Conservation (phyloP, 2,113 vertebrate species). For the Percopsis transmontana region DNA sequence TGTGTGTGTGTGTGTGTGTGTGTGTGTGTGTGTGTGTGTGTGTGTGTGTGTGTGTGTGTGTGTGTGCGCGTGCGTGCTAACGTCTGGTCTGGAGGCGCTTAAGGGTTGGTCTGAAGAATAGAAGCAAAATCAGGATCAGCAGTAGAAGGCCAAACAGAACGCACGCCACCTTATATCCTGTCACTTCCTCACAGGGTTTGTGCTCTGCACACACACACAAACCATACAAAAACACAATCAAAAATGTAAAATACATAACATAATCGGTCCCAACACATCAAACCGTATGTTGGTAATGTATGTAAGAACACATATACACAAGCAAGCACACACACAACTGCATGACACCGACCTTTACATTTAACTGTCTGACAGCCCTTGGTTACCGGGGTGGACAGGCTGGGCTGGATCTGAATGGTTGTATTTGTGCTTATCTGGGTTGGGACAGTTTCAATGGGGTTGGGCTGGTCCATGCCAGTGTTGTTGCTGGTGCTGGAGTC, state of each 20-base stretch:
- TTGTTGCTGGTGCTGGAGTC: background rate
- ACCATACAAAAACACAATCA: conserved; percentile 19
- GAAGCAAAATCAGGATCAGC: conserved; percentile 48
- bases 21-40: background rate
- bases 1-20: background rate
- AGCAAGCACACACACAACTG: background rate
- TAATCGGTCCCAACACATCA: too few species aligned
- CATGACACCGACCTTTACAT: background rate
- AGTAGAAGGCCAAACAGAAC: conserved; percentile 62
- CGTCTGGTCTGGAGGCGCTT: conserved; percentile 66
- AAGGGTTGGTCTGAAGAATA: conserved; percentile 57
- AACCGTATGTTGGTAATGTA: background rate
- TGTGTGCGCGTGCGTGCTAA: conserved; percentile 49
- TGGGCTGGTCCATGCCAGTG: too few species aligned
- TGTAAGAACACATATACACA: background rate
- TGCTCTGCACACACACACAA: conserved; percentile 17
- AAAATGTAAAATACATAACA: conserved; percentile 9
- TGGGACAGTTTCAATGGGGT: too few species aligned
- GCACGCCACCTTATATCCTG: conserved; percentile 57
- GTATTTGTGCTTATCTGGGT: too few species aligned
- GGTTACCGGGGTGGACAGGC: too few species aligned
- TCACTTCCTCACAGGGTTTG: conserved; percentile 31
- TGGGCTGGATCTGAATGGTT: too few species aligned
- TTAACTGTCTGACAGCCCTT: background rate
- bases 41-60: conserved; percentile 20